Evolutionary conservation across 2,113 vertebrate genomes (phyloP).

Genomic region (Malurus melanocephalus): DNA sequence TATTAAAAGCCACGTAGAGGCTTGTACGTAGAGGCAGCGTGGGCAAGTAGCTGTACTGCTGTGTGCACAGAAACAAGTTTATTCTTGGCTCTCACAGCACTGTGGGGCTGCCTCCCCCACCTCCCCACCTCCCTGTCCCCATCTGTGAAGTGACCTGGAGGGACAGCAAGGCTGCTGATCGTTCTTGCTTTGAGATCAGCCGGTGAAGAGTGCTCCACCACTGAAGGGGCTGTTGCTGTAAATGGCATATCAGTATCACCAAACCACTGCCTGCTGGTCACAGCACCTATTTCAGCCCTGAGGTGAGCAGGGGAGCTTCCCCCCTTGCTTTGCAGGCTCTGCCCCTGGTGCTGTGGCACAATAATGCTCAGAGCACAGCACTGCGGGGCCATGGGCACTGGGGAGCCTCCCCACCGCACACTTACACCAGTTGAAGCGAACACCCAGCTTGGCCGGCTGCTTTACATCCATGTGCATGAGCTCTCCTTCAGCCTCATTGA

Average conservation of each 20-base stretch:
- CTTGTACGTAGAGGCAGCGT: neutral
- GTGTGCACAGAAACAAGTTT: neutral
- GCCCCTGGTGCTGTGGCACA: neutral
- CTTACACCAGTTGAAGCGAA: conserved; percentile 87
- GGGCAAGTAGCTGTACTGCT: neutral
- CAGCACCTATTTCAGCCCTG: fast-evolving
- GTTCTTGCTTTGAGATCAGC: neutral
- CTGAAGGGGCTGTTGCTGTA: neutral
- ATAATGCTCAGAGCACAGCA: neutral
- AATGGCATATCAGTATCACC: neutral
- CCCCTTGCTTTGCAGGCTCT: neutral
- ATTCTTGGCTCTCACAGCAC: neutral
- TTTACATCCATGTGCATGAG: conserved; percentile 74
- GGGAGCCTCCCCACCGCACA: neutral
- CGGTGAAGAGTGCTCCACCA: neutral
- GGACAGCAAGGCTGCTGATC: fast-evolving
- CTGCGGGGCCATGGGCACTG: fast-evolving
- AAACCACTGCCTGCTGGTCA: neutral
- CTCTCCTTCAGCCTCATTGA: conserved; percentile 79
- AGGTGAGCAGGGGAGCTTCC: neutral
- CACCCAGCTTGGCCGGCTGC: conserved; percentile 84
- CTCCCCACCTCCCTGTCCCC: neutral
- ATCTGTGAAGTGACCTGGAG: neutral
- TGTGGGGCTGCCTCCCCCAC: neutral
- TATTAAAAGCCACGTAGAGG: neutral